phyloP scores from a whole-genome alignment of 1,140 invertebrate genomes.

The Polyergus mexicanus region DNA sequence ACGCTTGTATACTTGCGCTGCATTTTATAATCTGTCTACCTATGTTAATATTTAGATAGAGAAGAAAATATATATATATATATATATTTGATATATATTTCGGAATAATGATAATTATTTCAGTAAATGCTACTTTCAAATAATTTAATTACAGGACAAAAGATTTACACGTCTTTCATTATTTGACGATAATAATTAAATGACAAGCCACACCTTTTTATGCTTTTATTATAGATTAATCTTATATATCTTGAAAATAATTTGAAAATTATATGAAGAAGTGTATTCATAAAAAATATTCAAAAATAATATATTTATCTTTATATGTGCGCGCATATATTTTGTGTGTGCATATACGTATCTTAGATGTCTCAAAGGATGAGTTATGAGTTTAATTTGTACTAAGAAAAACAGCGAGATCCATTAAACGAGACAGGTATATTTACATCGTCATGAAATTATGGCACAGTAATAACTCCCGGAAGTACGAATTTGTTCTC shows the following conservation, averaged over 20 bases:
- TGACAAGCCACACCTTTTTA: not conserved
- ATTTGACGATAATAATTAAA: slow-evolving; percentile 20
- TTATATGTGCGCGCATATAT: not conserved
- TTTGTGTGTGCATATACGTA: not conserved
- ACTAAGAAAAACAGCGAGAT: slow-evolving; percentile 9
- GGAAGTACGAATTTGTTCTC: slow-evolving; percentile 38
- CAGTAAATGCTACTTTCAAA: not conserved
- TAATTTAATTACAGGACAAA: not conserved
- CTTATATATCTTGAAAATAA: not conserved
- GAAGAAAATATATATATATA: not conserved
- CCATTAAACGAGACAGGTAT: slow-evolving; percentile 16
- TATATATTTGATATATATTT: not conserved
- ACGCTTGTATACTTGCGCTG: not conserved
- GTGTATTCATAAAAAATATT: not conserved
- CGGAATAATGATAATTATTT: not conserved
- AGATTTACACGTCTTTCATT: not conserved
- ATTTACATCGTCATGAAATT: slow-evolving; percentile 31
- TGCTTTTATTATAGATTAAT: not conserved
- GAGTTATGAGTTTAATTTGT: slow-evolving; percentile 3
- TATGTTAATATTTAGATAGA: slow-evolving; percentile 11
- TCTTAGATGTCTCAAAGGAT: not conserved
- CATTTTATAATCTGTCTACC: not conserved
- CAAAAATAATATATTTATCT: not conserved
- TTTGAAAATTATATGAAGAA: slow-evolving; percentile 3
- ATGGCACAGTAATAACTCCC: slow-evolving; percentile 5